Evolutionary conservation across 1,140 invertebrate species (phyloP), one percentile per base, ranked within the genome.

Genomic region (Neotoxoptera formosana): DNA sequence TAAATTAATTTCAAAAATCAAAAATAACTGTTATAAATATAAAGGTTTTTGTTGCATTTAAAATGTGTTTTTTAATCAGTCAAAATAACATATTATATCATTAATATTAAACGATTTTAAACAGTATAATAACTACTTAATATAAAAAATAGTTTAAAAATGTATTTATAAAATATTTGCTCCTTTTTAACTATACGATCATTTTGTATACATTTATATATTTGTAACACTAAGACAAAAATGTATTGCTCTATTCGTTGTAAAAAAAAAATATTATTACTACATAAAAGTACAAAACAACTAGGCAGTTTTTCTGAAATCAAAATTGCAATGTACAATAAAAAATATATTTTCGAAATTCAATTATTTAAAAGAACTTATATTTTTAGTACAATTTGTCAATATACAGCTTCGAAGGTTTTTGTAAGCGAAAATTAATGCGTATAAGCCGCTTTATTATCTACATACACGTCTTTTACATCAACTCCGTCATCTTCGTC

Each of bases 401-500:
- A 30, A 48, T 47, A 6, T 47, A 47, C 30, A n/a, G 8, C 47
- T 76, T 76, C 11, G n/a, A 76, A 76, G 14, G 47, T n/a, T 48
- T 51, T 14, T 48, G n/a, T n/a, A 87, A 25, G 11, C 20, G 2
- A 34, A 89, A 90, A 23, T 90, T 51, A 90, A 90, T 60, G 34
- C 7, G 23, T 20, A 53, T 83, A 92, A 25, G 21, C 45, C 11
- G 34, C 36, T 83, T 84, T 92, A 25, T 92, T 92, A 30, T 92
- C 91, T 25, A 53, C 47, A 92, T 92, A 83, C 53, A 84, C 48
- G 7, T 92, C 90, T 83, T 83, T 92, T 23, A 51, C 23, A 51
- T 92, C 91, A 34, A 91, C 95, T 8, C 96, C 95, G 41, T 96
- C 96, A 25, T 96, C 95, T 11, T 96, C 96, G 76, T 96, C 96